Evolutionary conservation across 2,797 vertebrate genomes (phyloP).

Genomic region (Todus mexicanus): DNA sequence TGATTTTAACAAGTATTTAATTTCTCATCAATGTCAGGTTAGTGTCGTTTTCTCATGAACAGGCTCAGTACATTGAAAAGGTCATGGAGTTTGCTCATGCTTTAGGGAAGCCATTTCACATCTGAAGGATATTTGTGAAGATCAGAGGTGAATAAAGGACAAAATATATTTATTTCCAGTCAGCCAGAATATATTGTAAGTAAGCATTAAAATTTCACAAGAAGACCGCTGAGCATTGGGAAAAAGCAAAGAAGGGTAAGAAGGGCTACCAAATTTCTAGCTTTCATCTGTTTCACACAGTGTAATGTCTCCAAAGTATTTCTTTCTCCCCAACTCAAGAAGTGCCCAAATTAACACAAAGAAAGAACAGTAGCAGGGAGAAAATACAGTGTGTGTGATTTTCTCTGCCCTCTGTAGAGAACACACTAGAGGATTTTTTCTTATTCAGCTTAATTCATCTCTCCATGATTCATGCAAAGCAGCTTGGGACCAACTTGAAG

Average conservation of each 20-base stretch:
- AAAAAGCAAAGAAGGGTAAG: not conserved
- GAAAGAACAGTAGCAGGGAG: not conserved
- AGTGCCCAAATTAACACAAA: not conserved
- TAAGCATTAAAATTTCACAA: not conserved
- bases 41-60: not conserved
- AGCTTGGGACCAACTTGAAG: not conserved
- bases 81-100: not conserved
- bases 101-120: not conserved
- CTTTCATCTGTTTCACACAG: not conserved
- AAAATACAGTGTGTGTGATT: not conserved
- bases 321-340: not conserved
- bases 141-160: not conserved
- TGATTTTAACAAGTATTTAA: not conserved
- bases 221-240: not conserved
- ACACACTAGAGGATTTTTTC: not conserved
- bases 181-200: not conserved
- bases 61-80: not conserved
- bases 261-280: not conserved
- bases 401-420: not conserved
- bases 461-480: not conserved
- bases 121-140: slow-evolving; percentile 16
- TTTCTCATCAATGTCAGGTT: not conserved
- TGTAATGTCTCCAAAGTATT: not conserved
- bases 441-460: not conserved
- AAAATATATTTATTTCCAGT: not conserved